Percentiles rank a stretch among this genome's conserved stretches.
phyloP scores from a whole-genome alignment of 1,140 invertebrate genomes.

The Nasonia longicornis region DNA sequence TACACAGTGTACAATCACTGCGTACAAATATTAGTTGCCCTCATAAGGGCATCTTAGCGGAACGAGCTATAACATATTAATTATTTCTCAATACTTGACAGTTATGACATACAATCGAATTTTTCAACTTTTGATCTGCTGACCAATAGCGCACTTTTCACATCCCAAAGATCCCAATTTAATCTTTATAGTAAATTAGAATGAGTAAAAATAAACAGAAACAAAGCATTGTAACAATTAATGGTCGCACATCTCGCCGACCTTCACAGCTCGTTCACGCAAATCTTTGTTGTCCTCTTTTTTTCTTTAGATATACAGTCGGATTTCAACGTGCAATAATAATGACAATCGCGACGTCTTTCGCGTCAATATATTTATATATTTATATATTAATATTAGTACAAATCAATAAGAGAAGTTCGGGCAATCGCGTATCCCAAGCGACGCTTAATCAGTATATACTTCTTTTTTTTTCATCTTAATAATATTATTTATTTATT shows the following conservation, averaged over 20 bases:
- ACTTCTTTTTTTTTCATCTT: slow-evolving; percentile 21
- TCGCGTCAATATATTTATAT: slow-evolving; percentile 51
- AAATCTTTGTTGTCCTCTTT: slow-evolving; percentile 9
- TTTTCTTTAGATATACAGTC: slow-evolving; percentile 38
- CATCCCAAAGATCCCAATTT: not conserved
- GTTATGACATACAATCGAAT: not conserved
- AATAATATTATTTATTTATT: slow-evolving; percentile 28
- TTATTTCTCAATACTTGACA: not conserved
- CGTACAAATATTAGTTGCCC: slow-evolving; percentile 1
- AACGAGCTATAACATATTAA: not conserved
- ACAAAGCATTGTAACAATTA: not conserved
- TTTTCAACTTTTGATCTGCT: not conserved
- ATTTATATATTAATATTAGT: slow-evolving; percentile 53
- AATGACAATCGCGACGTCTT: slow-evolving; percentile 54
- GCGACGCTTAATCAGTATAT: slow-evolving; percentile 42
- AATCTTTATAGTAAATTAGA: not conserved
- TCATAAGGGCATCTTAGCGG: not conserved
- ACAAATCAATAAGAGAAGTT: slow-evolving; percentile 55
- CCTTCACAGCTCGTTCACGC: slow-evolving; percentile 14
- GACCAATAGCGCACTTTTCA: not conserved
- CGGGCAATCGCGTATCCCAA: slow-evolving; percentile 44
- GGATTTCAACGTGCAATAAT: slow-evolving; percentile 51
- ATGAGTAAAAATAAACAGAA: not conserved
- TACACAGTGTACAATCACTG: not conserved
- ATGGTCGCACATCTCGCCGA: slow-evolving; percentile 3